These are phyloP conservation scores for Drosophila aff. DNA, from an alignment of 1,140 invertebrate species.

Conservation along the genomic window DNA sequence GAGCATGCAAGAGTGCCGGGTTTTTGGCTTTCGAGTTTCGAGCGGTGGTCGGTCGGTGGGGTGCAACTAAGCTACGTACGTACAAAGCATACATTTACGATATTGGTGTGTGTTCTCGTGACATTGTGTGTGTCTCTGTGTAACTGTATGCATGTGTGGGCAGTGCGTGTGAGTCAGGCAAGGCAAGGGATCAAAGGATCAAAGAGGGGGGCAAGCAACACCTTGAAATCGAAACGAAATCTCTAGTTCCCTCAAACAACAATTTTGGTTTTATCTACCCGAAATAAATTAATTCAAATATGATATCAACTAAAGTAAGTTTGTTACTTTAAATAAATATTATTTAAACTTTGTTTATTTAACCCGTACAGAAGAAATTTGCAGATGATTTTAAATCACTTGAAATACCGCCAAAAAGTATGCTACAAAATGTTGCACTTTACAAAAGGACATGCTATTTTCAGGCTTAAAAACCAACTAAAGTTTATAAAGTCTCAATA, in stretches of 20 bases:
- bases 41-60: not conserved
- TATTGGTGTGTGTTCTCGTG: constrained; percentile 10
- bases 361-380: not conserved
- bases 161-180: constrained; percentile 54
- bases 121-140: constrained; percentile 30
- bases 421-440: not conserved
- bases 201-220: not conserved
- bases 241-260: not conserved
- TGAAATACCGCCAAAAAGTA: not conserved
- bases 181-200: constrained; percentile 41
- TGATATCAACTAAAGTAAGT: too few species aligned
- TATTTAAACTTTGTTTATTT: not conserved
- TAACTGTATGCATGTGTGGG: constrained; percentile 41
- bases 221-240: constrained; percentile 5
- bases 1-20: constrained; percentile 25
- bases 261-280: too few species aligned
- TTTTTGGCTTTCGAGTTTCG: too few species aligned
- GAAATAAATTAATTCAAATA: too few species aligned
- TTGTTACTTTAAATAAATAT: not conserved
- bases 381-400: not conserved
- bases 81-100: constrained; percentile 34
- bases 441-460: not conserved
- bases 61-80: constrained; percentile 32
- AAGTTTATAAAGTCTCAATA: not conserved
- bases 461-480: not conserved